Percentiles rank a stretch among this genome's conserved stretches.
These are phyloP conservation scores for Forpus xanthops DNA, from an alignment of 2,797 vertebrate species.

Conservation along the genomic window DNA sequence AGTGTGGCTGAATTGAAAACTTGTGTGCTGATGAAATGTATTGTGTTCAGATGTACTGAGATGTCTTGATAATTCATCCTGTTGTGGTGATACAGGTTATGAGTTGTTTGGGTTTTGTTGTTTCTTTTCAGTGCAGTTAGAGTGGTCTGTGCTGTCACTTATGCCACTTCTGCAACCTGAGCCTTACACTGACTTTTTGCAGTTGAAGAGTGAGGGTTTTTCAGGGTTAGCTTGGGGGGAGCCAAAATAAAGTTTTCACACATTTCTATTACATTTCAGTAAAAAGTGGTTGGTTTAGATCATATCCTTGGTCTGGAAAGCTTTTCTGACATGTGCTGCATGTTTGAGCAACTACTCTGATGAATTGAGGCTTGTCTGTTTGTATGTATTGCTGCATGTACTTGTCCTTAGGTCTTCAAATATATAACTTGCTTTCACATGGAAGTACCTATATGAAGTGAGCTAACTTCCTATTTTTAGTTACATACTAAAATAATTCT, in stretches of 20 bases:
- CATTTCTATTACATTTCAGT: neutral
- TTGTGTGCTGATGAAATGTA: neutral
- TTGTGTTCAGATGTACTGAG: neutral
- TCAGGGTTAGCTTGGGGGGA: neutral
- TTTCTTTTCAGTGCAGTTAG: neutral
- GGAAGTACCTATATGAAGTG: neutral
- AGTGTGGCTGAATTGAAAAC: neutral
- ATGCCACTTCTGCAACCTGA: neutral
- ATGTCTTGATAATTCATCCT: neutral
- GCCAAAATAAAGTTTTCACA: neutral
- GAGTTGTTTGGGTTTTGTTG: neutral
- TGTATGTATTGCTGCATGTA: neutral
- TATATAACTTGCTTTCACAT: neutral
- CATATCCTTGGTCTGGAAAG: neutral
- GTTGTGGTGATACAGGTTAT: neutral
- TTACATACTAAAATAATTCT: neutral
- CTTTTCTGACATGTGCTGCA: neutral
- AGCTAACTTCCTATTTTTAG: neutral
- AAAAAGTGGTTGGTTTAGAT: neutral
- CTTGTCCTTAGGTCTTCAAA: neutral
- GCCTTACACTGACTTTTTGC: neutral
- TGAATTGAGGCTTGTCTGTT: neutral
- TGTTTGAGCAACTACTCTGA: neutral
- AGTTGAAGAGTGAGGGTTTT: neutral
- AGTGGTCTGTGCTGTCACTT: neutral